phyloP scores from a whole-genome alignment of 2,797 vertebrate genomes.

The Micropoecilia bifurca region DNA sequence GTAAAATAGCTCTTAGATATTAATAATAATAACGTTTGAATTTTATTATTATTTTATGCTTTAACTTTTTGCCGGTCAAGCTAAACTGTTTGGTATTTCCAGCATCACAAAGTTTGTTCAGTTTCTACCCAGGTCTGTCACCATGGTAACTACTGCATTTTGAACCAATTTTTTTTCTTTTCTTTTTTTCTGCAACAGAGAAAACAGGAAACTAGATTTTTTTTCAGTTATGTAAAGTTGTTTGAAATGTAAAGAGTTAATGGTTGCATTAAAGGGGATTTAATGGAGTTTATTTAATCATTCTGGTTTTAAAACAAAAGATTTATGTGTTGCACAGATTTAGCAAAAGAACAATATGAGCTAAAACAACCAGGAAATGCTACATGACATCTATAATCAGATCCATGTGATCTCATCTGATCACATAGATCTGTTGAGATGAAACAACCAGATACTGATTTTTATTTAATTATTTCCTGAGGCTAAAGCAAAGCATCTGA shows the following conservation, averaged over 20 bases:
- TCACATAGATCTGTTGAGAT: too few relatives aligned
- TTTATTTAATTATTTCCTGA: background rate
- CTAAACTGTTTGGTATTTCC: background rate
- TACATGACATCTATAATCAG: background rate
- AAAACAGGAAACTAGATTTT: background rate
- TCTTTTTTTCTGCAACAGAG: background rate
- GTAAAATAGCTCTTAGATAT: background rate
- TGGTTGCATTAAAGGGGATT: too few relatives aligned
- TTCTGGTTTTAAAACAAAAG: background rate
- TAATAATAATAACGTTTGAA: background rate
- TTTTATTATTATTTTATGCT: background rate
- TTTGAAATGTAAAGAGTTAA: too few relatives aligned
- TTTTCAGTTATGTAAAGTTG: too few relatives aligned
- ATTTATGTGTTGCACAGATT: background rate
- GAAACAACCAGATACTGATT: background rate
- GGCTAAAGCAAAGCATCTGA: background rate
- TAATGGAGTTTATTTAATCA: background rate
- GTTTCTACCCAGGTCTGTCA: background rate
- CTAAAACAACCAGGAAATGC: background rate
- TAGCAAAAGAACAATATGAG: background rate
- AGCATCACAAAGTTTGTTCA: background rate
- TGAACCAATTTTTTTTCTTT: background rate
- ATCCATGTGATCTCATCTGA: too few relatives aligned
- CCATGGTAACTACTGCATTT: background rate
- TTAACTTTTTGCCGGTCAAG: fast-evolving